Evolutionary conservation across 2,113 vertebrate genomes (phyloP), one percentile per base, ranked within the genome.

Genomic region (Gadus macrocephalus): DNA sequence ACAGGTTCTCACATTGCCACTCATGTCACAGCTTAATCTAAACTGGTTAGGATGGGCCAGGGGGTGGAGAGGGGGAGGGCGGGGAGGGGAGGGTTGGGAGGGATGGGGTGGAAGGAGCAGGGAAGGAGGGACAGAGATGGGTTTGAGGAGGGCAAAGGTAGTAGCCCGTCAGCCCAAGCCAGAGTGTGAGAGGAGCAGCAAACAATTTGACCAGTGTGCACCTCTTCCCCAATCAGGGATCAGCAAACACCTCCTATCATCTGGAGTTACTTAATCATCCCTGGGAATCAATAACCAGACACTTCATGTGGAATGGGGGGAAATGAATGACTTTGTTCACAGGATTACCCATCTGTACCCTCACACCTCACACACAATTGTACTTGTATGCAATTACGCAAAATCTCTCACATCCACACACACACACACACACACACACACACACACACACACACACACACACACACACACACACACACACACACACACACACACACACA

Each of bases 211-310:
- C 67, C 78, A 89, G 87, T 15, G 69, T 28, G 75, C 64, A 25
- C 83, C 86, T 81, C 68, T 35, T 72, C 76, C 86, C 79, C 85
- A 85, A 87, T 88, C 88, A 80, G 85, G 86, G 85, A 85, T 89
- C 87, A 89, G 86, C 80, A 88, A 90, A 89, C 88, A 89, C 64
- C 59, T 53, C 15, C 9, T 75, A 72, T 72, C 76, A 72, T 80
- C 88, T 88, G 78, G 78, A 86, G 85, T 89, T 86, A 90, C 89
- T 89, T 89, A 88, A 89, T 71, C 78, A 81, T 86, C 88, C 81
- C 84, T 65, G 78, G 82, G 86, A 90, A 90, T 90, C 89, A 90
- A 88, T 88, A 89, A 88, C 86, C 78, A 88, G 86, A 68, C 78
- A 87, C 85, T 89, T 90, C 87, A 85, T 88, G 77, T 73, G 74